Conservation (phyloP, 2,797 vertebrate species). For the Apogon hyalosoma region DNA sequence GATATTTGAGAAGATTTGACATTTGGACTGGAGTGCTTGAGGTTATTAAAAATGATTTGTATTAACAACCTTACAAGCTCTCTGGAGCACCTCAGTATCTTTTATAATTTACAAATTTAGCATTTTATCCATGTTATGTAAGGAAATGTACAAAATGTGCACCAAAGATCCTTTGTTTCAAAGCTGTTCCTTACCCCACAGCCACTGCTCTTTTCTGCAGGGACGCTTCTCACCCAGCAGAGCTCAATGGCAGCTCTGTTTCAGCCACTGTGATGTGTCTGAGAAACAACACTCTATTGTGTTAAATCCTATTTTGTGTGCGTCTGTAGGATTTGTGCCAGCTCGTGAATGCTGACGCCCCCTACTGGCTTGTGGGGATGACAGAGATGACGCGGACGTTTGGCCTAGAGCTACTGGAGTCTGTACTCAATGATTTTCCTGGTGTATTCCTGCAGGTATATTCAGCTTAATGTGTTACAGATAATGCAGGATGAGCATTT, state of each 20-base stretch:
- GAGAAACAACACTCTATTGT: slow-evolving; percentile 47
- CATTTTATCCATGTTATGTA: slow-evolving; percentile 19
- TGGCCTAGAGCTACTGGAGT: slow-evolving; percentile 97
- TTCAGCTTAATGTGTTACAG: background rate
- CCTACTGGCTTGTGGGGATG: slow-evolving; percentile 99
- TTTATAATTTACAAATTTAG: background rate
- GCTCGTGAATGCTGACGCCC: slow-evolving; percentile 97
- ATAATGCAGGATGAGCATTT: background rate
- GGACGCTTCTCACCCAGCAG: slow-evolving; percentile 19
- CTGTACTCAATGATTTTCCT: slow-evolving; percentile 97
- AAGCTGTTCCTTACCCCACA: slow-evolving; percentile 7
- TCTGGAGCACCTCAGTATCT: background rate
- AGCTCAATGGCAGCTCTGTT: slow-evolving; percentile 39
- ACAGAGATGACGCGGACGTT: slow-evolving; percentile 99
- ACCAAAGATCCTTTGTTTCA: slow-evolving; percentile 8
- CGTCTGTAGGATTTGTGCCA: slow-evolving; percentile 93
- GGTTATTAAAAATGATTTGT: background rate
- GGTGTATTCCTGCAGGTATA: slow-evolving; percentile 95
- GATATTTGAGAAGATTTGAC: too few relatives aligned
- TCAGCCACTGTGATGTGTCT: slow-evolving; percentile 19
- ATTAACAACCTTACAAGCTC: background rate
- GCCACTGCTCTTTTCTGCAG: slow-evolving; percentile 24
- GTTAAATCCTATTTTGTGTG: slow-evolving; percentile 26
- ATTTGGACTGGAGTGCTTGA: too few relatives aligned
- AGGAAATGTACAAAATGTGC: slow-evolving; percentile 1